Percentiles rank a stretch among this genome's conserved stretches.
These are phyloP conservation scores for Pocillopora grandis DNA, from an alignment of 92 coral and sea anemone species.

Conservation along the genomic window DNA sequence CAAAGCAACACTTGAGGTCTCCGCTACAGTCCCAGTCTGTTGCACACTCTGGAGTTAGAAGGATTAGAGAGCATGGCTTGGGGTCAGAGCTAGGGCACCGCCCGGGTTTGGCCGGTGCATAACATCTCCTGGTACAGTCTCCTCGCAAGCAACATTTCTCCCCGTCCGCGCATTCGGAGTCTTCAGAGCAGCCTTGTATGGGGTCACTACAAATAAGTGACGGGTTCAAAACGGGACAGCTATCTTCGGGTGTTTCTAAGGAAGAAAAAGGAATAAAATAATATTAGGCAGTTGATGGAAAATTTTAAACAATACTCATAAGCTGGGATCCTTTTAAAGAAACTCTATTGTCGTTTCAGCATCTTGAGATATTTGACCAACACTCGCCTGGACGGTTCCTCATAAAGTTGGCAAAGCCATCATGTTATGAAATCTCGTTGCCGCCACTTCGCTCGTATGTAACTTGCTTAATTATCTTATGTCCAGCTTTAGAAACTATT, in stretches of 20 bases:
- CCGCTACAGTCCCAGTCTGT: slow-evolving; percentile 54
- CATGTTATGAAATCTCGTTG: no score
- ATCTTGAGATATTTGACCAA: no score
- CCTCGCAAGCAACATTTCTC: slow-evolving; percentile 35
- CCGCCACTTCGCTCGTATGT: no score
- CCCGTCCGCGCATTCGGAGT: slow-evolving; percentile 10
- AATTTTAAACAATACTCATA: background rate
- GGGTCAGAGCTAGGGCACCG: slow-evolving; percentile 47
- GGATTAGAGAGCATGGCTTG: slow-evolving; percentile 42
- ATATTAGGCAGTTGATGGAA: background rate
- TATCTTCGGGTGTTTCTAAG: slow-evolving; percentile 2
- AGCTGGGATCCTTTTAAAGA: no score
- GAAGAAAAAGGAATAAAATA: background rate
- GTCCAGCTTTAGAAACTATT: no score
- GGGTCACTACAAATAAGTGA: background rate
- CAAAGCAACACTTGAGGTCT: slow-evolving; percentile 52
- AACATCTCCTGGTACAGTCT: slow-evolving; percentile 16
- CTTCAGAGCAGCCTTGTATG: slow-evolving; percentile 3
- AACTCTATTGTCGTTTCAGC: no score
- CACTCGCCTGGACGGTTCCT: no score
- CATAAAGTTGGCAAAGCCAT: no score
- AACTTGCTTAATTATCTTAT: no score
- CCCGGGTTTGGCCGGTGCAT: slow-evolving; percentile 28
- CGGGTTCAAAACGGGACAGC: slow-evolving; percentile 28
- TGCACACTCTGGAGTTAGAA: slow-evolving; percentile 35